Evolutionary conservation across 2,888 invertebrate genomes (phyloP), one percentile per base, ranked within the genome.

Genomic region (Hirtodrosophila trivittata): DNA sequence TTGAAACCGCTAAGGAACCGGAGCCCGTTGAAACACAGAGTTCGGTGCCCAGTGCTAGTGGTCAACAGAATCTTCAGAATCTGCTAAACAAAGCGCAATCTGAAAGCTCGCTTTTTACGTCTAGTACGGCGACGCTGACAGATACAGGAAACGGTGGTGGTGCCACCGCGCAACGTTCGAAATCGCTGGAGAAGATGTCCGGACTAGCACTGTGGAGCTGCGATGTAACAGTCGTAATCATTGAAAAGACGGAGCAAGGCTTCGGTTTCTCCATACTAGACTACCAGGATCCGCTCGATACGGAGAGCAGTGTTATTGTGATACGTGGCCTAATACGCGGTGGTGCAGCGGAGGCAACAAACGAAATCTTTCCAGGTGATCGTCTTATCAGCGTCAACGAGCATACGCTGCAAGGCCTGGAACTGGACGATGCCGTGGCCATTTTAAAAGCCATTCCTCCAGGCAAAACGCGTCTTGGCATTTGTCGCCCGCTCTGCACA

Each of bases 241-340:
- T 99, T 68, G 92, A 94, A 58, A 99, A 99, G 92, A 97, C 97
- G 75, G 98, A 98, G 88, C 94, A 97, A 86, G 99, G 99, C 47
- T 94, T 99, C 65, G 99, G 99, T 67, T 99, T 99, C 92, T 98
- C 98, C 77, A 98, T 99, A 88, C 93, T 99, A 70, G 99, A 97
- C 92, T 97, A 97, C 91, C 97, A 97, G 93, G 99, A 99, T 92
- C 99, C 99, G 33, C 93, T 98, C 88, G 98, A 99, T 92, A 94
- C 97, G 55, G 95, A 95, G 86, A 97, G 97, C 87, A 98, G 98
- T 75, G 98, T 98, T 77, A 98, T 99, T 91, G 98, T 99, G 69
- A 97, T 99, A 81, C 94, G 98, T 84, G 98, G 98, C 89, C 93
- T 99, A 75, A 99, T 99, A 54, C 98, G 99, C 26, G 98, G 98